These are phyloP conservation scores for Falcaria lacertinaria DNA, from an alignment of 2,888 invertebrate genomes.

Conservation along the genomic window DNA sequence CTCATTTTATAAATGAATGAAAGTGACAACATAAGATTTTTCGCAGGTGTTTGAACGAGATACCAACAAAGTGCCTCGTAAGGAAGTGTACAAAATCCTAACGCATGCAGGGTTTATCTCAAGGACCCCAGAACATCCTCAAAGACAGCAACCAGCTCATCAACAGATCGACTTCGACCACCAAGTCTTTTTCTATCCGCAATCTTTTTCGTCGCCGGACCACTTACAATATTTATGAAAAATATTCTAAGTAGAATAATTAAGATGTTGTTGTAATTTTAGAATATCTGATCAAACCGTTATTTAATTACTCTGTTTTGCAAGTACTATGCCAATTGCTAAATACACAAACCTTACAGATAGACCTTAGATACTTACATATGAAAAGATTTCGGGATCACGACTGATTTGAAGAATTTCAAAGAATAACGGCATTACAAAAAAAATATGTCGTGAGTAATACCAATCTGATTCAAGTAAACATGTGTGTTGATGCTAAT, in stretches of 20 bases:
- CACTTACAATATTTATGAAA: slow-evolving; percentile 49
- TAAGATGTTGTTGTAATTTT: background rate
- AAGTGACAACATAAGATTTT: background rate
- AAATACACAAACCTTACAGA: no score
- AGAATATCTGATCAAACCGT: background rate
- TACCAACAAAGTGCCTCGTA: slow-evolving; percentile 80
- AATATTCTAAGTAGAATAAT: background rate
- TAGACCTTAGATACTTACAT: no score
- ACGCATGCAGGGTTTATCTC: slow-evolving; percentile 82
- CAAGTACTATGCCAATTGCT: slow-evolving; percentile 1
- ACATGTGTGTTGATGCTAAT: no score
- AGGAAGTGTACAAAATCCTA: slow-evolving; percentile 81
- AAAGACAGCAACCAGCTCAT: slow-evolving; percentile 8
- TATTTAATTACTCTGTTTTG: slow-evolving; percentile 2
- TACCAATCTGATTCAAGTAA: no score
- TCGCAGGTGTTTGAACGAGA: slow-evolving; percentile 79
- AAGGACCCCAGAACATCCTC: slow-evolving; percentile 14
- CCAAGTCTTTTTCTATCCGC: slow-evolving; percentile 25
- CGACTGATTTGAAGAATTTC: no score
- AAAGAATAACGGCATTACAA: no score
- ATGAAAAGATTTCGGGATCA: no score
- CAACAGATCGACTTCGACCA: slow-evolving; percentile 12
- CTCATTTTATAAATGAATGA: background rate
- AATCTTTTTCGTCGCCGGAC: slow-evolving; percentile 44
- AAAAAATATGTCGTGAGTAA: no score